These are phyloP conservation scores for Phrynocephalus vlangalii DNA, from an alignment of 2,797 vertebrate genomes.

Conservation along the genomic window DNA sequence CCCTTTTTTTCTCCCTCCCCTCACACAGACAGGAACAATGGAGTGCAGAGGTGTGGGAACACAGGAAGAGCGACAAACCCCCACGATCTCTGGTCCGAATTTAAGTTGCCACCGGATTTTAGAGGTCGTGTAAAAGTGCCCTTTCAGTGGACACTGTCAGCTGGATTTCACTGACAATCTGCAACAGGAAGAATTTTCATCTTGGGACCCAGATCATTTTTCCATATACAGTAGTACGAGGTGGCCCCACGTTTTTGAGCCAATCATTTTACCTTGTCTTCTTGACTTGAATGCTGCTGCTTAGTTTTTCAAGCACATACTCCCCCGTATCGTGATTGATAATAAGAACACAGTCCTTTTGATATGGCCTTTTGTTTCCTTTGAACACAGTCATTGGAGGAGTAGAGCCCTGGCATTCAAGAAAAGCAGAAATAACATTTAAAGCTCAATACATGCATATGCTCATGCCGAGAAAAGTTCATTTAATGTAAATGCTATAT, in stretches of 20 bases:
- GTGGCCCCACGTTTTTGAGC: neutral
- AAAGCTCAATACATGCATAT: slow-evolving; percentile 8
- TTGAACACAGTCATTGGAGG: slow-evolving; percentile 99
- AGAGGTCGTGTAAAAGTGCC: too few relatives aligned
- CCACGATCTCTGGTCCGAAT: too few relatives aligned
- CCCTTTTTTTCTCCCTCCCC: too few relatives aligned
- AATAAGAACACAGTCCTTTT: slow-evolving; percentile 98
- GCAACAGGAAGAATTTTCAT: neutral
- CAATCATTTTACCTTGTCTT: slow-evolving; percentile 90
- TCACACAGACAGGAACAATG: too few relatives aligned
- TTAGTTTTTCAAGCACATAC: slow-evolving; percentile 97
- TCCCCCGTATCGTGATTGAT: slow-evolving; percentile 98
- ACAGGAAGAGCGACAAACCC: too few relatives aligned
- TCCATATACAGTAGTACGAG: slow-evolving; percentile 2
- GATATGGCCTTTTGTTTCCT: slow-evolving; percentile 97
- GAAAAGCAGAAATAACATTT: slow-evolving; percentile 50
- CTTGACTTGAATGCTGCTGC: slow-evolving; percentile 99
- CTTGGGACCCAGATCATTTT: neutral
- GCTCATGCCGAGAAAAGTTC: slow-evolving; percentile 1
- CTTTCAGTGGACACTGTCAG: too few relatives aligned
- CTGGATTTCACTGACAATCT: too few relatives aligned
- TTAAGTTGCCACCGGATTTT: too few relatives aligned
- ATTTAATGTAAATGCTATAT: slow-evolving; percentile 17
- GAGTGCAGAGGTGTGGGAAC: too few relatives aligned
- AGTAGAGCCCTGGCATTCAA: slow-evolving; percentile 88